Evolutionary conservation across 1,140 invertebrate genomes (phyloP), one percentile per base, ranked within the genome.

Genomic region (Drosophila kanapiae): DNA sequence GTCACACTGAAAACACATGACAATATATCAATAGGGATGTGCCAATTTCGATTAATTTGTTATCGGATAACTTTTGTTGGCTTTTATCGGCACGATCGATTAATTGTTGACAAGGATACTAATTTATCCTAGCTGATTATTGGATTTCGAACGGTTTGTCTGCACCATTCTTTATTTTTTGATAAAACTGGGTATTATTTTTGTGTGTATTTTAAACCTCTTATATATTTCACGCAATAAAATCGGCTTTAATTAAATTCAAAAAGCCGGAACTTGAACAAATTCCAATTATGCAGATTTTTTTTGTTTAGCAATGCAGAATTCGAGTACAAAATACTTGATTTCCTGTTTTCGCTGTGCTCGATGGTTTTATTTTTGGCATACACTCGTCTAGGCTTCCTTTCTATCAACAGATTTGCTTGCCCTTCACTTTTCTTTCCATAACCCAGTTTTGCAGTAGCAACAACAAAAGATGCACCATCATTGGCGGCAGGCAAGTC

Each of bases 401-500:
- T 87, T 87, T 87, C 85, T 81, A 88, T 71, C 71, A 78, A 84
- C 74, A 87, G 60, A 75, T 80, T 78, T 81, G 88, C 78, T 78
- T 87, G 88, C 87, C 87, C 87, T 91, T 91, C 87, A 91, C 87
- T 91, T 91, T 91, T 87, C 83, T 91, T 91, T 91, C 87, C 83
- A 81, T 91, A 91, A 91, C 87, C 87, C 83, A 91, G 87, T 91
- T 91, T 91, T 78, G 81, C 85, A 85, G 78, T 42, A 40, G 67
- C 71, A 57, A 76, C 74, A 60, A 76, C 76, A 57, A 87, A 87
- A 87, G 84, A 87, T 87, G 84, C 84, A 87, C 68, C 84, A 87
- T 87, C 84, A 87, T 87, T 65, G 76, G 70, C 75, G 69, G 61
- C 78, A 85, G n/a, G n/a, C n/a, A n/a, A 63, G 67, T 71, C 68